These are phyloP conservation scores for Pocota personata DNA, from an alignment of 2,888 invertebrate species.

Conservation along the genomic window DNA sequence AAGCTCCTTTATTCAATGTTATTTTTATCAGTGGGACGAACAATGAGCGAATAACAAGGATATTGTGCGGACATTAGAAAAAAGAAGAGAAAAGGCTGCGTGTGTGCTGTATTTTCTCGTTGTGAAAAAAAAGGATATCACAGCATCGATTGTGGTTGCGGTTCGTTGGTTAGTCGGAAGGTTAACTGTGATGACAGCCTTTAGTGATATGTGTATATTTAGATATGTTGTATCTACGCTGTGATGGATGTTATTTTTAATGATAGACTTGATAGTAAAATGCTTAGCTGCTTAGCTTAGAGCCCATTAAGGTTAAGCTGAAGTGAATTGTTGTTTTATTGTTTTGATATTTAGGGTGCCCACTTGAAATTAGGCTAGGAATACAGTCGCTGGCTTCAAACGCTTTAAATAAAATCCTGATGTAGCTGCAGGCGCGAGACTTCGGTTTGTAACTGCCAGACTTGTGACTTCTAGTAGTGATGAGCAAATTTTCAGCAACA, in stretches of 20 bases:
- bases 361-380: too few relatives aligned
- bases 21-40: constrained; percentile 58
- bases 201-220: constrained; percentile 28
- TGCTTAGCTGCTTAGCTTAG: neutral
- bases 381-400: too few relatives aligned
- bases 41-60: constrained; percentile 50
- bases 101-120: constrained; percentile 17
- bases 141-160: constrained; percentile 56
- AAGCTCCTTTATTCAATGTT: constrained; percentile 55
- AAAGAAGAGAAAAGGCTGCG: constrained; percentile 36
- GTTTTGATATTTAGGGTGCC: too few relatives aligned
- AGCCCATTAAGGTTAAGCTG: neutral
- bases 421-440: too few relatives aligned
- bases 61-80: constrained; percentile 39
- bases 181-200: constrained; percentile 1
- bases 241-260: neutral
- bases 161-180: constrained; percentile 50
- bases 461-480: too few relatives aligned
- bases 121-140: constrained; percentile 24
- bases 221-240: neutral
- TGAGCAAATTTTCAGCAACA: too few relatives aligned
- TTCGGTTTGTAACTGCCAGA: too few relatives aligned
- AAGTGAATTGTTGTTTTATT: neutral
- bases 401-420: too few relatives aligned
- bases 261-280: neutral